phyloP scores from a whole-genome alignment of 2,888 invertebrate species.

The Volucella zonaria region DNA sequence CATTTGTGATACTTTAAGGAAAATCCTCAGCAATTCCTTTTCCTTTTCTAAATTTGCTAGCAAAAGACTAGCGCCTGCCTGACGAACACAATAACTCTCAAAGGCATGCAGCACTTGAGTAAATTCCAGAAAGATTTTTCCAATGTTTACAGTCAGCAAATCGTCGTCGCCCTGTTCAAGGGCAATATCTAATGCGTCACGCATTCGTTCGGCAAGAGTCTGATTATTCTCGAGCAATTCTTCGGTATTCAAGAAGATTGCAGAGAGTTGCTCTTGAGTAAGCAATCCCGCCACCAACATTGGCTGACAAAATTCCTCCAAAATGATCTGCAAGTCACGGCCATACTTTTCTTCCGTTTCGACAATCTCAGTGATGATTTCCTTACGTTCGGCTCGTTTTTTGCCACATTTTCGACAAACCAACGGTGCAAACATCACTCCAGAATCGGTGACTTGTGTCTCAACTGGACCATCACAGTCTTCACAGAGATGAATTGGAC shows the following conservation, averaged over 20 bases:
- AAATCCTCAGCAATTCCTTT: slow-evolving; percentile 95
- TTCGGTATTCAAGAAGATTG: slow-evolving; percentile 96
- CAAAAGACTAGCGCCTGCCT: slow-evolving; percentile 93
- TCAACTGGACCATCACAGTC: slow-evolving; percentile 93
- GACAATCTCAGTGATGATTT: slow-evolving; percentile 96
- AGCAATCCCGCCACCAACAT: slow-evolving; percentile 96
- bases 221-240: slow-evolving; percentile 94
- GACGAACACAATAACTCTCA: slow-evolving; percentile 96
- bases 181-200: slow-evolving; percentile 93
- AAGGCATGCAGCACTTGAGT: slow-evolving; percentile 96
- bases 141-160: slow-evolving; percentile 93
- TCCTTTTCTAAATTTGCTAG: slow-evolving; percentile 96
- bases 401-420: slow-evolving; percentile 95
- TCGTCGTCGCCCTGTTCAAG: slow-evolving; percentile 92
- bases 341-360: slow-evolving; percentile 98
- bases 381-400: slow-evolving; percentile 94
- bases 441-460: slow-evolving; percentile 88
- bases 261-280: slow-evolving; percentile 94
- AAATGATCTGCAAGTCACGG: slow-evolving; percentile 94
- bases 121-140: slow-evolving; percentile 94
- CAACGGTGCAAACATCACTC: slow-evolving; percentile 89
- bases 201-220: slow-evolving; percentile 92
- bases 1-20: slow-evolving; percentile 97
- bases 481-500: slow-evolving; percentile 89
- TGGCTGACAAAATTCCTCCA: slow-evolving; percentile 96